Evolutionary conservation across 2,888 invertebrate species (phyloP).

Genomic region (Drosophila parthenogenetica): DNA sequence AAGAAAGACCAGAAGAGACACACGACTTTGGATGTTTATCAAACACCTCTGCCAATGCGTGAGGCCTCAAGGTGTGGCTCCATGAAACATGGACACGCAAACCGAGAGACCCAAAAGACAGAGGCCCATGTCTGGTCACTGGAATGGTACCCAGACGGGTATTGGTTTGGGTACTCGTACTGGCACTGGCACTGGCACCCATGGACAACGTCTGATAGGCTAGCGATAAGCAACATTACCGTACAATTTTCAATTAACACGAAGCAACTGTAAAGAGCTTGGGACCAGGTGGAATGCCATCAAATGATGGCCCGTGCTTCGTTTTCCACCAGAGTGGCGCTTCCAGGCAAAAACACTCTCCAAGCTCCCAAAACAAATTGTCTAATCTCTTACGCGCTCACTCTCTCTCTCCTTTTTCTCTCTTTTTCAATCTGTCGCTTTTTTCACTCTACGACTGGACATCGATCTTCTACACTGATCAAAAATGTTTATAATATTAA

Average conservation of each 20-base stretch:
- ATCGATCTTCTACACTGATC: slow-evolving; percentile 46
- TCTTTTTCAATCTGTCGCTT: too few relatives aligned
- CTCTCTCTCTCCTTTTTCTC: neutral
- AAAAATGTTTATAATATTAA: neutral
- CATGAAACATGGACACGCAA: slow-evolving; percentile 57
- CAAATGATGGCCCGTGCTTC: slow-evolving; percentile 48
- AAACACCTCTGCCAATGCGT: slow-evolving; percentile 74
- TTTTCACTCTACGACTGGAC: slow-evolving; percentile 14
- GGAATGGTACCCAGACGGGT: neutral
- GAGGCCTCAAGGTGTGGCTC: slow-evolving; percentile 72
- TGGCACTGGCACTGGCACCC: slow-evolving; percentile 29
- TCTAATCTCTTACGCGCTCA: slow-evolving; percentile 64
- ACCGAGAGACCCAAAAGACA: slow-evolving; percentile 33
- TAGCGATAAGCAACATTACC: slow-evolving; percentile 83
- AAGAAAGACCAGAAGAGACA: slow-evolving; percentile 22
- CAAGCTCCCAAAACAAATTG: slow-evolving; percentile 71
- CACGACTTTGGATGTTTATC: slow-evolving; percentile 69
- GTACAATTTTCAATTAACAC: slow-evolving; percentile 85
- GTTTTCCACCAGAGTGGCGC: slow-evolving; percentile 61
- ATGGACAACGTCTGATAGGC: slow-evolving; percentile 65
- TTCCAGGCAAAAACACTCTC: slow-evolving; percentile 63
- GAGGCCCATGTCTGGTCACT: slow-evolving; percentile 30
- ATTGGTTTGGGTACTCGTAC: slow-evolving; percentile 1
- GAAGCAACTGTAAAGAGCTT: slow-evolving; percentile 75
- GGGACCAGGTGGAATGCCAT: slow-evolving; percentile 42